Conservation (phyloP, 2,113 vertebrate genomes). For the Camelus bactrianus region DNA sequence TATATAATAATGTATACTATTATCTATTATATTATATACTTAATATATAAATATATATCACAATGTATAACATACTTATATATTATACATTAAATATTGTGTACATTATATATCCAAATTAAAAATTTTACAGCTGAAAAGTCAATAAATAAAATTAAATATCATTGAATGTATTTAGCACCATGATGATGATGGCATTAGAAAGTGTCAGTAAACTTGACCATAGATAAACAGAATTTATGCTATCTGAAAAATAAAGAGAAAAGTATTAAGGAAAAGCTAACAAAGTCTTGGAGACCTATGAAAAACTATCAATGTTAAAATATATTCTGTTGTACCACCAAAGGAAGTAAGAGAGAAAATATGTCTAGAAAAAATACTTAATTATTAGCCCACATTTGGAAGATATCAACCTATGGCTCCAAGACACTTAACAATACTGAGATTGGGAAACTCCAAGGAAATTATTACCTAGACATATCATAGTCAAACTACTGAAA, state of each 20-base stretch:
- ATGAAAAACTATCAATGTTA: neutral
- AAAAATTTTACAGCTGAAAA: neutral
- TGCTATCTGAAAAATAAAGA: neutral
- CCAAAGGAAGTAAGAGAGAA: neutral
- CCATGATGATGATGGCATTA: neutral
- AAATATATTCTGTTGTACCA: too few species aligned
- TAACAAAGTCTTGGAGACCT: neutral
- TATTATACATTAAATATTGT: too few species aligned
- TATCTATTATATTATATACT: too few species aligned
- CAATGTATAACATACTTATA: too few species aligned
- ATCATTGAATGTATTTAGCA: neutral
- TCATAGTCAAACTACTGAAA: neutral
- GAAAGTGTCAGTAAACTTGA: neutral
- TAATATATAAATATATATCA: too few species aligned
- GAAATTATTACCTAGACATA: neutral
- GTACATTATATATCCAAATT: neutral
- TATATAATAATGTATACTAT: too few species aligned
- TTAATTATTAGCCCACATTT: neutral
- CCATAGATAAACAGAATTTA: neutral
- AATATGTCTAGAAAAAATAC: neutral
- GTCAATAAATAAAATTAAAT: neutral
- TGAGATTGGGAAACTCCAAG: neutral
- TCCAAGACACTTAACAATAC: neutral
- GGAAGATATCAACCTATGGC: neutral
- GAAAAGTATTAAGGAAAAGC: neutral